Evolutionary conservation across 2,113 vertebrate species (phyloP).

Genomic region (Neodon shergylaensis): DNA sequence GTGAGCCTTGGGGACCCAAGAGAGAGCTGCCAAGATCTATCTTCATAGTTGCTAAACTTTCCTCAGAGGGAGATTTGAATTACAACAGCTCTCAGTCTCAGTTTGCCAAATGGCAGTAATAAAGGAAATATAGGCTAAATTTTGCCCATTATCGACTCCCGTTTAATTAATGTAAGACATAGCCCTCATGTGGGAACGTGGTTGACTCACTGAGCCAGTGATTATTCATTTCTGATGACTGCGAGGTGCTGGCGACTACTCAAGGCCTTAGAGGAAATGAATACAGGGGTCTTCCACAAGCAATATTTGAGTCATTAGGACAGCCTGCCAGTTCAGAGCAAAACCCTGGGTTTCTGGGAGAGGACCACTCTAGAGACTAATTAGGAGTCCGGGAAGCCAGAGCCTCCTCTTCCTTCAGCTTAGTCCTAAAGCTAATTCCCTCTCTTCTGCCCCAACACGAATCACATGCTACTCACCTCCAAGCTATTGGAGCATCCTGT

Average conservation of each 20-base stretch:
- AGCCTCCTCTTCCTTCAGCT: neutral
- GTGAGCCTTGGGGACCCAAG: neutral
- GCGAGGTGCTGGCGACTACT: neutral
- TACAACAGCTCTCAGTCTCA: conserved; percentile 25
- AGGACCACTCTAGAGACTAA: neutral
- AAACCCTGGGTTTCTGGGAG: conserved; percentile 31
- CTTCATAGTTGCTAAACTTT: conserved; percentile 52
- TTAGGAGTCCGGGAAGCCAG: neutral
- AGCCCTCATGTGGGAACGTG: conserved; percentile 46
- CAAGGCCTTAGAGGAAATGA: conserved; percentile 34
- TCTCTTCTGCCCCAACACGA: neutral
- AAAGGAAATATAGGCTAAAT: conserved; percentile 67
- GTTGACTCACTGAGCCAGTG: conserved; percentile 45
- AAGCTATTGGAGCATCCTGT: neutral
- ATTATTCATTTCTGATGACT: conserved; percentile 62
- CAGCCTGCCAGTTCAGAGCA: neutral
- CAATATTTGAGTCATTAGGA: conserved; percentile 42
- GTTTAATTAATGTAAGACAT: conserved; percentile 68
- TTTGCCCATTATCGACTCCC: conserved; percentile 59
- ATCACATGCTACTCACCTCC: neutral
- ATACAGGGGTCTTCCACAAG: neutral
- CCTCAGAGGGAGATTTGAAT: conserved; percentile 60
- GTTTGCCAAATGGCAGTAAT: conserved; percentile 72
- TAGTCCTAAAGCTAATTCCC: neutral
- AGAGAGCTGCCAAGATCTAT: conserved; percentile 55